phyloP scores from a whole-genome alignment of 2,113 vertebrate genomes.

The Falcunculus frontatus region DNA sequence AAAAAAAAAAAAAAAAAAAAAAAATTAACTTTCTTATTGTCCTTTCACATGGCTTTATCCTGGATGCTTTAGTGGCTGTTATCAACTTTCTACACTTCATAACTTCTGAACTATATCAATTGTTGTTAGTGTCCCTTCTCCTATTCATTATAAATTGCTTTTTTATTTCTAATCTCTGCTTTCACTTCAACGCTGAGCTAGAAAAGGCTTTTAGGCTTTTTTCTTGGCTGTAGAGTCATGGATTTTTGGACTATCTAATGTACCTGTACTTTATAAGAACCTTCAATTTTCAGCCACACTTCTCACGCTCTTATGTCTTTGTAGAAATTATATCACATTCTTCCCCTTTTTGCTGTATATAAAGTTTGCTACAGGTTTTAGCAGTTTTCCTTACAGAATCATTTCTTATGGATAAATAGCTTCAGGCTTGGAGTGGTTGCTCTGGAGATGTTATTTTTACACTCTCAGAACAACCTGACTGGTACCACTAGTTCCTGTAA shows the following conservation, averaged over 20 bases:
- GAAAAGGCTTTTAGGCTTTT: constrained; percentile 36
- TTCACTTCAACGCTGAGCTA: not conserved
- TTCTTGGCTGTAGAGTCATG: constrained; percentile 2
- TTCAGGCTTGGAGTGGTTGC: not conserved
- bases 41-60: constrained; percentile 18
- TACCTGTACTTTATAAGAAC: constrained; percentile 12
- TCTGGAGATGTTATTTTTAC: not conserved
- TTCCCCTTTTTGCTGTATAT: not conserved
- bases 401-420: not conserved
- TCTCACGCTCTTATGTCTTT: not conserved
- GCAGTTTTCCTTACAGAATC: not conserved
- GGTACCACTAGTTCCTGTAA: not conserved
- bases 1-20: not conserved
- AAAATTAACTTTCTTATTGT: not conserved
- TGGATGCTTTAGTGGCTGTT: constrained; percentile 1
- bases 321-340: not conserved
- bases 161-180: constrained; percentile 50
- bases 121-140: not conserved
- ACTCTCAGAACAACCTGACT: not conserved
- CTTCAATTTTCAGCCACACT: constrained; percentile 22
- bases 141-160: constrained; percentile 38
- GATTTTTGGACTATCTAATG: constrained; percentile 22
- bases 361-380: not conserved
- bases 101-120: constrained; percentile 31
- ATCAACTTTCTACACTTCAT: constrained; percentile 15